These are phyloP conservation scores for Epinotia brunnichana DNA, from an alignment of 2,888 invertebrate genomes.

Conservation along the genomic window DNA sequence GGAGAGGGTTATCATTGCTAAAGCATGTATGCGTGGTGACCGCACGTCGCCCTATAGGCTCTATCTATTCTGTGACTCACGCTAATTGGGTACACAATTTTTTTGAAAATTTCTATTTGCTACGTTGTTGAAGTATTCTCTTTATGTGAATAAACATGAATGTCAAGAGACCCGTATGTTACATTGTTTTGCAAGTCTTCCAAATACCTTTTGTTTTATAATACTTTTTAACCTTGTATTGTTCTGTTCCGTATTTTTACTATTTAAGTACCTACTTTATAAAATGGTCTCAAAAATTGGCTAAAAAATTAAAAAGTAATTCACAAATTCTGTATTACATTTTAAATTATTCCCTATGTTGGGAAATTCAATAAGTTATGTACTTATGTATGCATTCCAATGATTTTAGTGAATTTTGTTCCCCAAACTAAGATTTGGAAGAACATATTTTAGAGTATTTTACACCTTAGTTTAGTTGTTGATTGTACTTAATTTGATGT, in stretches of 20 bases:
- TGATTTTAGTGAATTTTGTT: neutral
- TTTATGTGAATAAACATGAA: no score
- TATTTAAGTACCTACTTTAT: neutral
- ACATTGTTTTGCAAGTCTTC: slow-evolving; percentile 2
- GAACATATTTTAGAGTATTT: slow-evolving; percentile 15
- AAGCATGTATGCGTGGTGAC: no score
- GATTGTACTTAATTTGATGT: slow-evolving; percentile 24
- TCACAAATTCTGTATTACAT: neutral
- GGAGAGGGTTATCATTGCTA: no score
- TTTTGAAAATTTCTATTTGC: no score
- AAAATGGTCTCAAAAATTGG: neutral
- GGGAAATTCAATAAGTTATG: neutral
- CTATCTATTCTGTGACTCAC: no score
- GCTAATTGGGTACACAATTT: no score
- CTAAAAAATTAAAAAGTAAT: neutral
- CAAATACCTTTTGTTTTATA: slow-evolving; percentile 1
- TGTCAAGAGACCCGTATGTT: no score
- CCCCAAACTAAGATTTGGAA: neutral
- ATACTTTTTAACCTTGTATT: neutral
- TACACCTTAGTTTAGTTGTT: slow-evolving; percentile 14
- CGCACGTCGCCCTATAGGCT: no score
- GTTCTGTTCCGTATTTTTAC: neutral
- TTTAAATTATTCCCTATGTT: neutral
- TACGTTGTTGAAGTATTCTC: no score
- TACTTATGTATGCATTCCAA: slow-evolving; percentile 14